A percentile compares a stretch with the other conserved stretches of the same genome.
Conservation (phyloP, 2,797 vertebrate genomes). For the Decapterus maruadsi region DNA sequence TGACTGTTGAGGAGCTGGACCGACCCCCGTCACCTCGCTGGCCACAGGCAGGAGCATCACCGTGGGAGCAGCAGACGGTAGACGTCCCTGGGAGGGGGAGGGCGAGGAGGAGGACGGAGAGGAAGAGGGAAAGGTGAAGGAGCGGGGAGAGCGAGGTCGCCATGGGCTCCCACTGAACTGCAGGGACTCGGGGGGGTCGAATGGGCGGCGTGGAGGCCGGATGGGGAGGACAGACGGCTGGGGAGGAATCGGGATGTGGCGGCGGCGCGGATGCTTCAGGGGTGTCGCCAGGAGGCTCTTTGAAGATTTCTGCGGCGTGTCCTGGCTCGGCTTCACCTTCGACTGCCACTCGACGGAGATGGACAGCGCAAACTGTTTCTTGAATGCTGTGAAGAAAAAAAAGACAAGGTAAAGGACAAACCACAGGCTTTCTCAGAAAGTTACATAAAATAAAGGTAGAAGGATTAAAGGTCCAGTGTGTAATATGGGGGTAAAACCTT, state of each 20-base stretch:
- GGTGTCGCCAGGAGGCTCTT: not conserved
- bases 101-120: not conserved
- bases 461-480: no score
- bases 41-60: conserved; percentile 68
- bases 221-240: not conserved
- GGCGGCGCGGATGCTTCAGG: not conserved
- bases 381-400: conserved; percentile 80
- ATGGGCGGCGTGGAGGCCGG: not conserved
- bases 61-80: not conserved
- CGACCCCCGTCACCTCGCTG: conserved; percentile 71
- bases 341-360: conserved; percentile 87
- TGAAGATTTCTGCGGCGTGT: conserved; percentile 26
- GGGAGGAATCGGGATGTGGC: not conserved
- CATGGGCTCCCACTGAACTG: conserved; percentile 29
- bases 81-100: not conserved
- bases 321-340: not conserved
- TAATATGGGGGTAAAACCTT: no score
- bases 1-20: conserved; percentile 19
- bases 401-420: not conserved
- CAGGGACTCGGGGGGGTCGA: not conserved
- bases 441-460: no score
- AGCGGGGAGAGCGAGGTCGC: no score
- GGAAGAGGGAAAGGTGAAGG: not conserved
- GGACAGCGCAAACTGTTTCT: conserved; percentile 63
- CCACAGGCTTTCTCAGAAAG: no score